Percentiles rank a stretch among this genome's conserved stretches.
Conservation (phyloP, 1,140 invertebrate genomes). For the Pseudoatta argentina region DNA sequence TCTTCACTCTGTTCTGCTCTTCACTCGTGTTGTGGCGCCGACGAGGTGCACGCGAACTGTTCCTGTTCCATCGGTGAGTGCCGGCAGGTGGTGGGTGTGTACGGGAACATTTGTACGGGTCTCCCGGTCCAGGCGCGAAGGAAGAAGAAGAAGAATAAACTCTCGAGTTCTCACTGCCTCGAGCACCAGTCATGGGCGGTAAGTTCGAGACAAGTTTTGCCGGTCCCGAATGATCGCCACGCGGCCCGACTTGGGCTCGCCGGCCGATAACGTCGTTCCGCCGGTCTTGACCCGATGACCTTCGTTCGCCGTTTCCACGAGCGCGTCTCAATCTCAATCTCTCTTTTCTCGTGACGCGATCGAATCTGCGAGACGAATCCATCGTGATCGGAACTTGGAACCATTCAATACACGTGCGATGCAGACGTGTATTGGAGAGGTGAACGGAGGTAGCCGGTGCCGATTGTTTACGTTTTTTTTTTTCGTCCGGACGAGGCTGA, state of each 20-base stretch:
- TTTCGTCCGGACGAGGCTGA: background rate
- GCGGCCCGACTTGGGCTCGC: conserved; percentile 15
- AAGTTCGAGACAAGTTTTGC: conserved; percentile 55
- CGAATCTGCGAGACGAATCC: background rate
- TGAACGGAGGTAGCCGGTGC: background rate
- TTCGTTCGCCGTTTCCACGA: conserved; percentile 70
- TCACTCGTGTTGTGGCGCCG: conserved; percentile 76
- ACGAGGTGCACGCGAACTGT: conserved; percentile 67
- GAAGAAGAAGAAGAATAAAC: conserved; percentile 32
- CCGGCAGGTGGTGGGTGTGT: conserved; percentile 78
- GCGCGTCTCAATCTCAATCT: conserved; percentile 36
- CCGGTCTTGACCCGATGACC: conserved; percentile 83
- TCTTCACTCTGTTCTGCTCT: conserved; percentile 58
- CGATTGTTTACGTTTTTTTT: conserved; percentile 33
- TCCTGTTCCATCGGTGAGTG: conserved; percentile 72
- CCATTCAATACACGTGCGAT: background rate
- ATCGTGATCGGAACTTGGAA: background rate
- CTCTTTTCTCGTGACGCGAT: no score
- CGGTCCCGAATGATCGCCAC: background rate
- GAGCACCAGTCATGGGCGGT: conserved; percentile 78
- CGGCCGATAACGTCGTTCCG: conserved; percentile 69
- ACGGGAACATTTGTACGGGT: conserved; percentile 53
- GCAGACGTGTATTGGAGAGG: background rate
- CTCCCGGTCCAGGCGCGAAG: conserved; percentile 13
- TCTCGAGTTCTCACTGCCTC: conserved; percentile 19